Conservation (phyloP, 2,888 invertebrate genomes). For the Synanthedon formicaeformis region DNA sequence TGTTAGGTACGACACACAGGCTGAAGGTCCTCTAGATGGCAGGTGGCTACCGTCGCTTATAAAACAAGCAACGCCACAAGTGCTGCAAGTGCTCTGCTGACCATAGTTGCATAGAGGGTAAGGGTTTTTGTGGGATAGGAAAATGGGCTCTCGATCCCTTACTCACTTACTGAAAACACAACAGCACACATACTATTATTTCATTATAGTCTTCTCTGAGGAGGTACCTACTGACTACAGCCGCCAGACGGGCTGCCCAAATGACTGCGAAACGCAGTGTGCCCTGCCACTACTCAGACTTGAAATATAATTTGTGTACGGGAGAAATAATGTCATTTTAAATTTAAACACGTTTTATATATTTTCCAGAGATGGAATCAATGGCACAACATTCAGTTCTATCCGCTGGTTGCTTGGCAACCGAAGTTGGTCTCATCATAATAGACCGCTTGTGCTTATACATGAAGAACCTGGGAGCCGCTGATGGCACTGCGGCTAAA, state of each 20-base stretch:
- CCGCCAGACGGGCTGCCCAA: too few species aligned
- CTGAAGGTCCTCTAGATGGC: background rate
- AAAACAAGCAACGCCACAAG: too few species aligned
- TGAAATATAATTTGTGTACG: background rate
- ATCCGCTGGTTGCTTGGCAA: slow-evolving; percentile 74
- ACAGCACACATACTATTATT: too few species aligned
- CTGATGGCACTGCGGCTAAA: slow-evolving; percentile 85
- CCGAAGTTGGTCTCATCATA: slow-evolving; percentile 89
- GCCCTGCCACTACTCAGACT: too few species aligned
- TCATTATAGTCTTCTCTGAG: too few species aligned
- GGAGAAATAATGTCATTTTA: background rate
- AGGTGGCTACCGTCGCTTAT: background rate
- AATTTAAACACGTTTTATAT: background rate
- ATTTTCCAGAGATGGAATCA: slow-evolving; percentile 43
- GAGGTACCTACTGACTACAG: too few species aligned
- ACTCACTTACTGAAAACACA: too few species aligned
- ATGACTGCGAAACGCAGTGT: too few species aligned
- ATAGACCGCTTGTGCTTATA: slow-evolving; percentile 90
- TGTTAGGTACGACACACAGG: background rate
- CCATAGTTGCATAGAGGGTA: background rate
- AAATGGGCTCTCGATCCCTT: background rate
- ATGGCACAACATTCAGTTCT: slow-evolving; percentile 54
- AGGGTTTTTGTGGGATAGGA: background rate
- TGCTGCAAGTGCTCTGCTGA: background rate
- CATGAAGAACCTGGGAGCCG: slow-evolving; percentile 82